Evolutionary conservation across 2,113 vertebrate genomes (phyloP).

Genomic region (Eudyptes chrysolophus): DNA sequence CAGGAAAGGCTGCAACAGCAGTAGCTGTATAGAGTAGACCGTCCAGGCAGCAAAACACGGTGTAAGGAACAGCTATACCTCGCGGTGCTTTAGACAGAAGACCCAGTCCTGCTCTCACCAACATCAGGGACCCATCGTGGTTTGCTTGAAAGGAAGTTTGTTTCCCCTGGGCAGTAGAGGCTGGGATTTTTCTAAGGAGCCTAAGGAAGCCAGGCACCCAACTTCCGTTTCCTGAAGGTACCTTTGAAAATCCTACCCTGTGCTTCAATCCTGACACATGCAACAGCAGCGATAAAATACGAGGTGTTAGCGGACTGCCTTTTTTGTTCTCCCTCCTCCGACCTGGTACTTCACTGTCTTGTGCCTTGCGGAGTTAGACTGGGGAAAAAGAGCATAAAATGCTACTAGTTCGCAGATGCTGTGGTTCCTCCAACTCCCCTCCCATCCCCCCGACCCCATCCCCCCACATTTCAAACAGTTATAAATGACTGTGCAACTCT

Average conservation of each 20-base stretch:
- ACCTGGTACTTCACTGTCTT: not conserved
- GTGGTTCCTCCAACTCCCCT: slow-evolving; percentile 10
- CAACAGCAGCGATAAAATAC: not conserved
- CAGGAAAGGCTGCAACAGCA: not conserved
- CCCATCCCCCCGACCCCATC: slow-evolving; percentile 56
- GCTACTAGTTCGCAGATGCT: slow-evolving; percentile 11
- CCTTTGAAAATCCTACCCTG: not conserved
- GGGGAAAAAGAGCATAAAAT: not conserved
- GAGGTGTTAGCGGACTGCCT: not conserved
- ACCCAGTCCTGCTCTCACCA: not conserved
- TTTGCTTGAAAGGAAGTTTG: not conserved
- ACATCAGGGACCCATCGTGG: not conserved
- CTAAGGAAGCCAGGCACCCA: not conserved
- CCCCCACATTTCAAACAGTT: slow-evolving; percentile 48
- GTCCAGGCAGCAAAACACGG: fast-evolving
- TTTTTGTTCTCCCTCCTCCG: not conserved
- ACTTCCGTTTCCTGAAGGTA: not conserved
- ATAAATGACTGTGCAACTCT: slow-evolving; percentile 60
- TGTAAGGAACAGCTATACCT: not conserved
- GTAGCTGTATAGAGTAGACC: not conserved
- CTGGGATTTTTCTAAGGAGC: not conserved
- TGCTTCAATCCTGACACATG: not conserved
- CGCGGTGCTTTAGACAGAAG: not conserved
- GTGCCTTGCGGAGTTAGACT: not conserved
- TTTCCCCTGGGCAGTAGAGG: not conserved